These are phyloP conservation scores for Helogale parvula DNA, from an alignment of 2,113 vertebrate species.

Conservation along the genomic window DNA sequence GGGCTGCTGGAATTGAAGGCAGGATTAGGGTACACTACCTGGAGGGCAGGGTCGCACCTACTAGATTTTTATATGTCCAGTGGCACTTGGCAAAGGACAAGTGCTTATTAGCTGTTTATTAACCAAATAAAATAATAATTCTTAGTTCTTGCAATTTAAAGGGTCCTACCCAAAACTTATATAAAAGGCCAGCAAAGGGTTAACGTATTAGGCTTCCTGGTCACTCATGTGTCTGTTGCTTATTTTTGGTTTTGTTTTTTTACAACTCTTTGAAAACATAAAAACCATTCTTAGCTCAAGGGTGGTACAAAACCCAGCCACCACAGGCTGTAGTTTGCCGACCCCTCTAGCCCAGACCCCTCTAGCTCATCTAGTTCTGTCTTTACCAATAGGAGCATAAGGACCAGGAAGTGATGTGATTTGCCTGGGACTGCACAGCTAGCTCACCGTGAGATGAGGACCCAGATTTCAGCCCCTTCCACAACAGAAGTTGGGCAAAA, in stretches of 20 bases:
- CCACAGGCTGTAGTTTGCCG: background rate
- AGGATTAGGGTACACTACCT: background rate
- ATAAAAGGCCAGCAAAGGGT: background rate
- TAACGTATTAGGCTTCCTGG: background rate
- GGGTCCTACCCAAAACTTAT: background rate
- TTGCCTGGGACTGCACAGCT: background rate
- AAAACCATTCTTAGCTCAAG: background rate
- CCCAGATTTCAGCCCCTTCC: background rate
- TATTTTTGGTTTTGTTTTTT: background rate
- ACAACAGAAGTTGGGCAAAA: background rate
- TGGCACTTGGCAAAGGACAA: background rate
- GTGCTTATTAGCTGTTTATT: background rate
- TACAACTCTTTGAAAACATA: background rate
- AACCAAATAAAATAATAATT: background rate
- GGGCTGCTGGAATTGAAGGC: background rate
- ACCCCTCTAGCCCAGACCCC: background rate
- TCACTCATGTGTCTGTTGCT: background rate
- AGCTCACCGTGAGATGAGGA: background rate
- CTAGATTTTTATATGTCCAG: background rate
- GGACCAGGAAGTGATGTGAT: background rate
- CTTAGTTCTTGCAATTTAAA: slow-evolving; percentile 32
- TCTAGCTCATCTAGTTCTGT: background rate
- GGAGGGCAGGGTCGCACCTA: background rate
- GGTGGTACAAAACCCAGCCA: background rate
- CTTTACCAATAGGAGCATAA: background rate